phyloP scores from a whole-genome alignment of 1,140 invertebrate genomes.

The Platyura marginata region DNA sequence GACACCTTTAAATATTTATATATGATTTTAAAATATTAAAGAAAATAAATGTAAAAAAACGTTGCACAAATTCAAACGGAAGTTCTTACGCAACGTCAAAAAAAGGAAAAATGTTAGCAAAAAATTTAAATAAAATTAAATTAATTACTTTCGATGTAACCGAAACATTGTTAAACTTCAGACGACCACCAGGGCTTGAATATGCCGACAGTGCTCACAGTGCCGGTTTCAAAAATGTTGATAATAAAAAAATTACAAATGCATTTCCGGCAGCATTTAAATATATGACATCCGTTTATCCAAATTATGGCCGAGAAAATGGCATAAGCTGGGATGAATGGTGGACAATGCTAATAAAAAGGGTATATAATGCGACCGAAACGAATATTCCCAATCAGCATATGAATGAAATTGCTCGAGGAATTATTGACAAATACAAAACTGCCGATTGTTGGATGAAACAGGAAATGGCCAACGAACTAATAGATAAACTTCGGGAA shows the following conservation, averaged over 20 bases:
- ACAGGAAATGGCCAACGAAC: slow-evolving; percentile 10
- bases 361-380: slow-evolving; percentile 11
- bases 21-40: no score
- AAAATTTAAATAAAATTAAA: slow-evolving; percentile 24
- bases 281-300: slow-evolving; percentile 9
- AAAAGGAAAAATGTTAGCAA: no score
- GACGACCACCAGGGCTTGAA: slow-evolving; percentile 41
- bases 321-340: slow-evolving; percentile 14
- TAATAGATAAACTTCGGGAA: slow-evolving; percentile 11
- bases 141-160: slow-evolving; percentile 79
- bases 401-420: slow-evolving; percentile 7
- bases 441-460: slow-evolving; percentile 13
- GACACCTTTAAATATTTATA: no score
- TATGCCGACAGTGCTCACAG: slow-evolving; percentile 46
- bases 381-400: slow-evolving; percentile 1
- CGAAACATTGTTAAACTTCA: slow-evolving; percentile 58
- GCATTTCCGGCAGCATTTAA: slow-evolving; percentile 19
- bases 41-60: no score
- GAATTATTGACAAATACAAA: slow-evolving; percentile 10
- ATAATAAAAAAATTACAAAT: slow-evolving; percentile 27
- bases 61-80: no score
- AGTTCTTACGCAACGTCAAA: no score
- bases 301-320: slow-evolving; percentile 15
- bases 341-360: slow-evolving; percentile 14
- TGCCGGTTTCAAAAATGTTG: slow-evolving; percentile 41